These are phyloP conservation scores for Dioctria rufipes DNA, from an alignment of 2,888 invertebrate species.

Conservation along the genomic window DNA sequence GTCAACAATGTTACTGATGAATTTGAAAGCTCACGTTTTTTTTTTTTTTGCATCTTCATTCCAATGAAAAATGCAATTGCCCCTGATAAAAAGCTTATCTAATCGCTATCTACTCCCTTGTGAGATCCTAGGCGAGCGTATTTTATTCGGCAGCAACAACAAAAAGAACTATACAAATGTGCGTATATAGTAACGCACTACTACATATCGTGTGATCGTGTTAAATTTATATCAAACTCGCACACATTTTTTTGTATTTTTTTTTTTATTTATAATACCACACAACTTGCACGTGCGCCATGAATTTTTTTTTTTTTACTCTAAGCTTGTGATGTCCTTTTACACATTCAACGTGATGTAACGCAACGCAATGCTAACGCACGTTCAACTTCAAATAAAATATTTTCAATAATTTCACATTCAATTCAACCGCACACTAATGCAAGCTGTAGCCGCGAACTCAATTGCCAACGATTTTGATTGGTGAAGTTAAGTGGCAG, in stretches of 20 bases:
- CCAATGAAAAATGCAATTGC: too few relatives aligned
- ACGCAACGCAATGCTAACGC: slow-evolving; percentile 56
- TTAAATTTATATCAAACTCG: too few relatives aligned
- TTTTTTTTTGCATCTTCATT: too few relatives aligned
- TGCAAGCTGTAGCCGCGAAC: background rate
- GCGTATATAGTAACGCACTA: slow-evolving; percentile 3
- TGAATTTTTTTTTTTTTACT: slow-evolving; percentile 27
- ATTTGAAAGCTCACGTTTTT: too few relatives aligned
- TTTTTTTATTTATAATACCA: background rate
- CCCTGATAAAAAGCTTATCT: too few relatives aligned
- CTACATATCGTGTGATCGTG: background rate
- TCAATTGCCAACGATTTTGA: slow-evolving; percentile 53
- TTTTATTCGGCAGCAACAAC: too few relatives aligned
- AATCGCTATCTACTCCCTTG: too few relatives aligned
- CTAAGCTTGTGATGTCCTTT: slow-evolving; percentile 23
- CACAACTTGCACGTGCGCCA: slow-evolving; percentile 55
- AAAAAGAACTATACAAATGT: background rate
- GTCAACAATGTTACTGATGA: too few relatives aligned
- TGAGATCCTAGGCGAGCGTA: too few relatives aligned
- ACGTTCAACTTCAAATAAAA: background rate
- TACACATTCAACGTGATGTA: slow-evolving; percentile 23
- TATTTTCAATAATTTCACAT: slow-evolving; percentile 20
- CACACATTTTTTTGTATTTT: background rate
- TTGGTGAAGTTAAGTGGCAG: slow-evolving; percentile 58
- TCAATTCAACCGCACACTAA: slow-evolving; percentile 37